Base-by-base conservation (phyloP, 2,797 vertebrate species). In the Siniperca scherzeri region DNA sequence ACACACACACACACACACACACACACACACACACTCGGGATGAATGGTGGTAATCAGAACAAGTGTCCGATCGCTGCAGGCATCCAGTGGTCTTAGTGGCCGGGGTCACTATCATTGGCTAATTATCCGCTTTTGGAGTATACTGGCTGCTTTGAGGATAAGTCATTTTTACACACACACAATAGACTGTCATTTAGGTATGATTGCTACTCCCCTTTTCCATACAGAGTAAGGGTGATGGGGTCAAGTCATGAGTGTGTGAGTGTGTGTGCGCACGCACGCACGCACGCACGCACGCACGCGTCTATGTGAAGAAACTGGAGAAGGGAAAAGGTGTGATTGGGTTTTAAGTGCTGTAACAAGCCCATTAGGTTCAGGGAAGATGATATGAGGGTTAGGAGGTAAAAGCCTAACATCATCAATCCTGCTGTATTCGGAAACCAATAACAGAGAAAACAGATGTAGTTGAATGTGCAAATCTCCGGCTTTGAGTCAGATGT, bases 41-140 rank as follows among this genome's bases (percentile, higher is more conserved):
- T 93, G 94, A 95, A 95, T 94, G 88, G 93, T 79, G 87, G 92
- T 91, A 92, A 95, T 95, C 93, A 92, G 92, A 94, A 89, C 88
- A 87, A 92, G 91, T 92, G 89, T 90, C 94, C 91, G 91, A 93
- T 93, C 87, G 70, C 89, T 77, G 70, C 82, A 71, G 93, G 94
- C 81, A 72, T 89, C 89, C 93, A 89, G 85, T 89, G 91, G 88
- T 93, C 89, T 92, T 84, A 90, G 86, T 79, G 90, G 87, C 91
- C 82, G 33, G 85, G 90, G 91, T 93, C 93, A 91, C 93, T 92
- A 94, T 95, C 94, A 93, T 93, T 95, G 93, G 92, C 93, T 95
- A 96, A 96, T 96, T 95, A 94, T 90, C 78, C 61, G 70, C 89
- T 92, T 92, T 86, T 93, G 89, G 92, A 94, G 92, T 74, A 78